Evolutionary conservation across 37 sponge, comb jelly and placozoan genomes (phyloP).

Genomic region (Hormiphora californensis): DNA sequence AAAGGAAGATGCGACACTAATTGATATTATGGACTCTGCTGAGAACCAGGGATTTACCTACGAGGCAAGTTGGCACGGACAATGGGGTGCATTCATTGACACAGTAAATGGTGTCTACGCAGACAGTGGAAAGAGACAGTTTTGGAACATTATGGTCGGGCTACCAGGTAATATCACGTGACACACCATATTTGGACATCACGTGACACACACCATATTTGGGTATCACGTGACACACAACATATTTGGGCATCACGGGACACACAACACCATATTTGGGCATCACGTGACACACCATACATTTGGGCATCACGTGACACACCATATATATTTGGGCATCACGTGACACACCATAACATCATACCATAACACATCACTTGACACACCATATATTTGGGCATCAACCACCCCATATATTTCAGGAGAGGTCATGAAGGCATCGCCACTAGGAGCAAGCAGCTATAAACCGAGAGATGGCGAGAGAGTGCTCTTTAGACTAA

Average conservation of each 20-base stretch:
- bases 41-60: constrained; percentile 18
- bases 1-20: background rate
- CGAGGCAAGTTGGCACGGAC: background rate
- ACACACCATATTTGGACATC: background rate
- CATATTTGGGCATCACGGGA: too few relatives aligned
- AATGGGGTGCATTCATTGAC: background rate
- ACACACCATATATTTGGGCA: background rate
- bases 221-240: too few relatives aligned
- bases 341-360: background rate
- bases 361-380: background rate
- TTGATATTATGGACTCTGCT: background rate
- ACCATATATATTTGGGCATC: background rate
- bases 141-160: background rate
- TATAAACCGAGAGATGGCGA: background rate
- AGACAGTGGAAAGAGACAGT: background rate
- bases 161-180: background rate
- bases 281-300: background rate
- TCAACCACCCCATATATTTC: too few relatives aligned
- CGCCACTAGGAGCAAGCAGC: constrained; percentile 18
- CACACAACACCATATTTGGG: too few relatives aligned
- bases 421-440: constrained; percentile 7
- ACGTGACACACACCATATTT: too few relatives aligned
- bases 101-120: background rate
- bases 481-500: constrained; percentile 27
- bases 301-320: background rate